Base-by-base conservation (phyloP, 2,797 vertebrate genomes). In the Galagoides demidoff region DNA sequence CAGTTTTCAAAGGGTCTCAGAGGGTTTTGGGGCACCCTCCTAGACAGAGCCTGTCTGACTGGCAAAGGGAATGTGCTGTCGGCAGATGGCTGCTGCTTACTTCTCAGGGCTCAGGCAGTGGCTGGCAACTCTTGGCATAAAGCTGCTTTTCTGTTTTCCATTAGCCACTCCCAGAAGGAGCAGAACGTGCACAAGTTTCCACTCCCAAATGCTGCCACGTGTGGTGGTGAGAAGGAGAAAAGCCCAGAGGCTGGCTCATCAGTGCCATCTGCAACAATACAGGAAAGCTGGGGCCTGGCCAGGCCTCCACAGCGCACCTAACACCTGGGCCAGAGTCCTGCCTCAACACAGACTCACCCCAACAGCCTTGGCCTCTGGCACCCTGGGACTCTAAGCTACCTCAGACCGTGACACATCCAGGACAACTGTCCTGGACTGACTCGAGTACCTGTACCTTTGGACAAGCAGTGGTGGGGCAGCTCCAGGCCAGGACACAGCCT, bases 401-500 rank as follows among this genome's bases (percentile, higher is more conserved):
- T 61, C 71, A 34, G 22, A 19, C 77, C 76, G 37, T 11, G 19
- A 92, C 94, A 92, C n/a, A 79, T 73, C 79, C 29, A 0, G 22
- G 9, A 27, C n/a, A 70, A 79, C 16, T 82, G 39, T 70, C 61
- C 61, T 52, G 55, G 64, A 64, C 23, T 59, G 23, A 79, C 12
- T 92, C 57, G 94, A 94, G 92, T 89, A 90, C 34, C 25, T 78
- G 43, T 92, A 89, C 91, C 82, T 77, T 76, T 90, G 76, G 12
- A 68, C 77, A 96, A 92, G 89, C 37, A 70, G 70, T 57, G 8
- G n/a, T 37, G 59, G 16, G 34, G 74, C 71, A 23, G 22, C 70
- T 55, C 4, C 14, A 5, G 45, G 68, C 39, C 45, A 61, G 84
- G 68, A 31, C 3, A 7, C 45, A 84, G 76, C 43, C 52, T 77